A percentile compares a stretch with the other conserved stretches of the same genome.
phyloP scores from a whole-genome alignment of 2,113 vertebrate species.

The Lamprotornis superbus region DNA sequence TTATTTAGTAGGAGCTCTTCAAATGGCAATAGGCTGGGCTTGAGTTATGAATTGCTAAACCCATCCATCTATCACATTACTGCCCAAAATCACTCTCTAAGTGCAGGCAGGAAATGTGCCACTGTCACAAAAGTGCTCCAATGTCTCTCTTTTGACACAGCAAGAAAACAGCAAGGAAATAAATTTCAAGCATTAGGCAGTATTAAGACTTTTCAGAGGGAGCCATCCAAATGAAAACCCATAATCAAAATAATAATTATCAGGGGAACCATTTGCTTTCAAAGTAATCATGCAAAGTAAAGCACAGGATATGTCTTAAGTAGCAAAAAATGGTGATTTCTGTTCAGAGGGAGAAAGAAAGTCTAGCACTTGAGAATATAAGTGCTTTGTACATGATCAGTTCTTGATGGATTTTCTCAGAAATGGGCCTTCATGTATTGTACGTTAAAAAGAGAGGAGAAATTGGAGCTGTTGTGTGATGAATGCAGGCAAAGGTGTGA shows the following conservation, averaged over 20 bases:
- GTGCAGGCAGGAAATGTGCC: neutral
- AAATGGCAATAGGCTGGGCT: neutral
- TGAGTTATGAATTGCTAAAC: conserved; percentile 15
- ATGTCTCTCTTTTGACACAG: neutral
- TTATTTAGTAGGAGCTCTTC: conserved; percentile 36
- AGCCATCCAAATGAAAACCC: conserved; percentile 32
- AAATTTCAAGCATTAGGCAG: conserved; percentile 1
- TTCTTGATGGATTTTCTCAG: conserved; percentile 16
- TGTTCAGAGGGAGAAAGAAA: neutral
- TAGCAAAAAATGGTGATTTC: conserved; percentile 10
- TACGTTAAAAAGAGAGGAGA: neutral
- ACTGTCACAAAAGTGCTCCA: neutral
- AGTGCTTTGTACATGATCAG: conserved; percentile 16
- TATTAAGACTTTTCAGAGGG: conserved; percentile 14
- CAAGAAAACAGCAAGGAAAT: conserved; percentile 8
- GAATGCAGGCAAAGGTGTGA: neutral
- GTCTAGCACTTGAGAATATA: neutral
- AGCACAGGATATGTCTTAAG: neutral
- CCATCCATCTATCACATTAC: neutral
- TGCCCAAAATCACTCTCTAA: conserved; percentile 10
- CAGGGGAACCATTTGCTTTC: conserved; percentile 19
- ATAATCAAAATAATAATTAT: conserved; percentile 53
- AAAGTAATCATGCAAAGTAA: neutral
- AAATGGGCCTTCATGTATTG: neutral
- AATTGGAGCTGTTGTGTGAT: neutral